A percentile compares a stretch with the other conserved stretches of the same genome.
Evolutionary conservation across 2,888 invertebrate species (phyloP).

Genomic region (Eupithecia inturbata): DNA sequence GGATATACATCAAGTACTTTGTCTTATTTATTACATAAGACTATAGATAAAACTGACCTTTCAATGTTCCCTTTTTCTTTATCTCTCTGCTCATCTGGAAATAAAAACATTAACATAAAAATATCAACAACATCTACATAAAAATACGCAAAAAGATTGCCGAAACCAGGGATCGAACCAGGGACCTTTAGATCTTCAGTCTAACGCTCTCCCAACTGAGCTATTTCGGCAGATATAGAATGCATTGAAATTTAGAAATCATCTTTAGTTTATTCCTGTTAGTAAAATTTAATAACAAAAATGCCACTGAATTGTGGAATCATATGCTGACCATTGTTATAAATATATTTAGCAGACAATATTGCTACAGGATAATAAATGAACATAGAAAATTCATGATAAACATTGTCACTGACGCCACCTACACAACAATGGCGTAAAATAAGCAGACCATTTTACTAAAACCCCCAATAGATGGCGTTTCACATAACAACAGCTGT

Average conservation of each 20-base stretch:
- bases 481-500: conserved; percentile 10
- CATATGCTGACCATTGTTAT: neutral
- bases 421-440: conserved; percentile 37
- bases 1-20: neutral
- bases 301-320: neutral
- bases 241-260: conserved; percentile 37
- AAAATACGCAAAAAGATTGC: conserved; percentile 64
- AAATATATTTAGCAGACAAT: neutral
- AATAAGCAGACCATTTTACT: neutral
- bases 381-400: neutral
- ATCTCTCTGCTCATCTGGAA: conserved; percentile 52
- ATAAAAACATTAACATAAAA: too few species aligned
- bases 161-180: conserved; percentile 89
- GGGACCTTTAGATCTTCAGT: conserved; percentile 85
- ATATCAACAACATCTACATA: too few species aligned
- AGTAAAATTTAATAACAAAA: neutral
- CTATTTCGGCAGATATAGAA: conserved; percentile 81
- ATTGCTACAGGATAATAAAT: neutral
- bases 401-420: conserved; percentile 46
- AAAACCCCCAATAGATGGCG: conserved; percentile 48
- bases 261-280: neutral
- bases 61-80: conserved; percentile 26
- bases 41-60: conserved; percentile 48
- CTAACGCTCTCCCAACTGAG: conserved; percentile 86
- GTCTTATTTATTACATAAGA: neutral